phyloP scores from a whole-genome alignment of 2,113 vertebrate species.

The Hypomesus transpacificus region DNA sequence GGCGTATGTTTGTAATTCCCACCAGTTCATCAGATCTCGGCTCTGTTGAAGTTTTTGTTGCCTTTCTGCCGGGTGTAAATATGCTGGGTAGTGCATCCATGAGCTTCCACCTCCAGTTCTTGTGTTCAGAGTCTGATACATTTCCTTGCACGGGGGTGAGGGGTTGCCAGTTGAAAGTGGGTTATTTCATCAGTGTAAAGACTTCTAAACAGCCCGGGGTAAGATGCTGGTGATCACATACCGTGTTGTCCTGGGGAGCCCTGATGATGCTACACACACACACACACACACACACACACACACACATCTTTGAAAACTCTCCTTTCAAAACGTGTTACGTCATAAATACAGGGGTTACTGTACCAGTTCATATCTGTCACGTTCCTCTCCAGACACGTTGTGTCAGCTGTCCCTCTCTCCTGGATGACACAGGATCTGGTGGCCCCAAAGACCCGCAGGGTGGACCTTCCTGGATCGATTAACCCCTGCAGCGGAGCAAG shows the following conservation, averaged over 20 bases:
- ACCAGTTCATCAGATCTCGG: background rate
- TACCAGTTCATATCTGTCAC: too few species aligned
- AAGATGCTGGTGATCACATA: constrained; percentile 63
- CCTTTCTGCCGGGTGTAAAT: background rate
- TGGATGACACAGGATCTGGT: constrained; percentile 32
- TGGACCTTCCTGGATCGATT: constrained; percentile 66
- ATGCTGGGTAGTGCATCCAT: background rate
- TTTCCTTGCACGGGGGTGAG: constrained; percentile 58
- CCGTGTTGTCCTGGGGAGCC: constrained; percentile 51
- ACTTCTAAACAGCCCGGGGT: constrained; percentile 65
- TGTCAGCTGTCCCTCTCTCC: constrained; percentile 12
- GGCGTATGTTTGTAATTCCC: background rate
- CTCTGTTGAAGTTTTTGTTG: background rate
- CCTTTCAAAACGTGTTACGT: background rate
- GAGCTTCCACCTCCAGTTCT: background rate
- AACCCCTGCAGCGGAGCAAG: constrained; percentile 41
- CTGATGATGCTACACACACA: constrained; percentile 52
- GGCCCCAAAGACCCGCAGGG: constrained; percentile 32
- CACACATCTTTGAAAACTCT: constrained; percentile 36
- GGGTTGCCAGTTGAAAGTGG: constrained; percentile 61
- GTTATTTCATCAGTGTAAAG: constrained; percentile 66
- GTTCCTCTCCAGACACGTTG: too few species aligned
- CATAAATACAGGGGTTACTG: too few species aligned
- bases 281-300: constrained; percentile 46
- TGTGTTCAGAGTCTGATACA: constrained; percentile 36